Base-by-base conservation (phyloP, 2,888 invertebrate species). In the Tricholauxania praeusta region DNA sequence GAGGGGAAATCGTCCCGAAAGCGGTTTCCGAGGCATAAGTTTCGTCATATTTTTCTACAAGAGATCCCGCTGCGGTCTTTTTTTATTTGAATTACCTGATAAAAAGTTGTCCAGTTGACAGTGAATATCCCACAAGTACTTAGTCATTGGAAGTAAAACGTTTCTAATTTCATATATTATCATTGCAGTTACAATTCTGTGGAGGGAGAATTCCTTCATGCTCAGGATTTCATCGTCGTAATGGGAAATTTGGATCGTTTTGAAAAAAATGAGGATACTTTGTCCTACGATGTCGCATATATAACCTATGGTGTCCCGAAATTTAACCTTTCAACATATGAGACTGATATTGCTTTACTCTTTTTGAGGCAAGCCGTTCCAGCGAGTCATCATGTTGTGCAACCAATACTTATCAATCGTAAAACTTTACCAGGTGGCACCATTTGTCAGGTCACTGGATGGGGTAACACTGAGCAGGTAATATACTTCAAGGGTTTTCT, bases 391-490 rank as follows among this genome's bases (percentile, higher is more conserved):
- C 75, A 59, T 10, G 60, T 72, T 1, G 75, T 76, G 0, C 68
- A 73, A 17, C 39, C 77, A 7, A 79, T 81, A 74, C 57, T 67
- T 5, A 51, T 82, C n/a, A 79, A 80, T 71, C 65, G 70, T 14
- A 17, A 17, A 0, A 57, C 65, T 49, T 62, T 79, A n/a, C 7
- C 67, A 2, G 76, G 73, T 28, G 76, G 59, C 1, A 77, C 72
- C 12, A 66, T 60, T 0, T 81, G 82, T 12, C 71, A 76, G 59
- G 80, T 79, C 10, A 77, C 79, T 47, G 81, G 82, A 49, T 82
- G 82, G 82, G 81, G 82, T 39, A 22, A 76, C 47, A 81, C 76
- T 2, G 78, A 81, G 75, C 72, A 74, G 14, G 81, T 81, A 47
- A 12, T 0, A 63, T 63, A n/a, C 72, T 32, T 22, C 12, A n/a